Percentiles rank a stretch among this genome's conserved stretches.
phyloP scores from a whole-genome alignment of 1,140 invertebrate species.

The Drosophila yakuba region DNA sequence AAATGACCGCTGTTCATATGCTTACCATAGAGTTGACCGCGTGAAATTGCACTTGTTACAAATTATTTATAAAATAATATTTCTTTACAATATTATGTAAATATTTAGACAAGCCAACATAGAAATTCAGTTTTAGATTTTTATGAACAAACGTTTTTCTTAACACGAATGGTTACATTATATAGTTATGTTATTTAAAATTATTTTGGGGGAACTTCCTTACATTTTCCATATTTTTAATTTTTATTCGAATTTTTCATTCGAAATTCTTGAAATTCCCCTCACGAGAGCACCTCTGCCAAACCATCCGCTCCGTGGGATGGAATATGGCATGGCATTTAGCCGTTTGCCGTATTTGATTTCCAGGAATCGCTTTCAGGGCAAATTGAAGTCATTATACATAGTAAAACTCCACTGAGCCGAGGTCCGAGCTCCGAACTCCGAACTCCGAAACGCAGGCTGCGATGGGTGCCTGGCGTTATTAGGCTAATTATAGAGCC shows the following conservation, averaged over 20 bases:
- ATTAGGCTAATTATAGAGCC: constrained; percentile 81
- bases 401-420: constrained; percentile 36
- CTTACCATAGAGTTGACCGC: background rate
- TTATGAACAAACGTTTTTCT: too few relatives aligned
- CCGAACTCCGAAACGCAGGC: constrained; percentile 14
- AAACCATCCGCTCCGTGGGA: constrained; percentile 3
- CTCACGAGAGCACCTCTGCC: background rate
- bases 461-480: constrained; percentile 56
- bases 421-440: constrained; percentile 17
- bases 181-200: background rate
- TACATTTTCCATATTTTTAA: too few relatives aligned
- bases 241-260: too few relatives aligned
- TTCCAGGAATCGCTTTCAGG: constrained; percentile 81
- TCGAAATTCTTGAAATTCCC: background rate
- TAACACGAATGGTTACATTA: background rate
- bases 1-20: constrained; percentile 54
- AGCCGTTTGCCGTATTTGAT: constrained; percentile 79
- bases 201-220: too few relatives aligned
- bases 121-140: too few relatives aligned
- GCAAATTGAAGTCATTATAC: constrained; percentile 81
- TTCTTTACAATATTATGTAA: too few relatives aligned
- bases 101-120: too few relatives aligned
- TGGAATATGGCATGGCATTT: constrained; percentile 72
- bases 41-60: background rate
- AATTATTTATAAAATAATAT: background rate